Percentiles rank a stretch among this genome's conserved stretches.
Conservation (phyloP, 2,888 invertebrate species). For the Serrognathus titanus region DNA sequence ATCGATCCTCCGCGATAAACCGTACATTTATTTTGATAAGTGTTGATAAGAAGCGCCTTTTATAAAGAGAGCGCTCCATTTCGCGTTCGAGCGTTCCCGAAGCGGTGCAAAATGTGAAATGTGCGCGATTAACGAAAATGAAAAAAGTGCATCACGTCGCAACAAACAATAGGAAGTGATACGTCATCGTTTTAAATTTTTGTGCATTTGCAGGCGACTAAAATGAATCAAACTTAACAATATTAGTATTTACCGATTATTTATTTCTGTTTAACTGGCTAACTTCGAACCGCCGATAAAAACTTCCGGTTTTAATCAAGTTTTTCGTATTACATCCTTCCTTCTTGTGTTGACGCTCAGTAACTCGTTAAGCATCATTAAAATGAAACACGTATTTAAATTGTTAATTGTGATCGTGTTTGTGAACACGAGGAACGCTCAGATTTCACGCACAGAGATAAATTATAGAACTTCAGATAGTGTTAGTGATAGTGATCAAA, state of each 20-base stretch:
- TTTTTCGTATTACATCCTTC: slow-evolving; percentile 24
- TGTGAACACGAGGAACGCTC: no score
- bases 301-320: slow-evolving; percentile 26
- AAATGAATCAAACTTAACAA: no score
- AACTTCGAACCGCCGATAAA: slow-evolving; percentile 16
- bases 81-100: background rate
- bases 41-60: background rate
- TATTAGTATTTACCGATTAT: no score
- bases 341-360: background rate
- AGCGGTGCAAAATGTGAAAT: background rate
- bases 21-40: background rate
- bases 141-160: slow-evolving; percentile 6
- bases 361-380: no score
- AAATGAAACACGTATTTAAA: no score
- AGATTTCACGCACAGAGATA: no score
- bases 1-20: background rate
- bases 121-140: background rate
- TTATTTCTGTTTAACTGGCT: no score
- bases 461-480: no score
- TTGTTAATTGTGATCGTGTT: no score
- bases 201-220: no score
- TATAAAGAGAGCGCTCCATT: background rate
- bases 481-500: no score
- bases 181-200: slow-evolving; percentile 7
- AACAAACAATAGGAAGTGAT: slow-evolving; percentile 5